Base-by-base conservation (phyloP, 1,140 invertebrate genomes). In the Pogonus chalceus region DNA sequence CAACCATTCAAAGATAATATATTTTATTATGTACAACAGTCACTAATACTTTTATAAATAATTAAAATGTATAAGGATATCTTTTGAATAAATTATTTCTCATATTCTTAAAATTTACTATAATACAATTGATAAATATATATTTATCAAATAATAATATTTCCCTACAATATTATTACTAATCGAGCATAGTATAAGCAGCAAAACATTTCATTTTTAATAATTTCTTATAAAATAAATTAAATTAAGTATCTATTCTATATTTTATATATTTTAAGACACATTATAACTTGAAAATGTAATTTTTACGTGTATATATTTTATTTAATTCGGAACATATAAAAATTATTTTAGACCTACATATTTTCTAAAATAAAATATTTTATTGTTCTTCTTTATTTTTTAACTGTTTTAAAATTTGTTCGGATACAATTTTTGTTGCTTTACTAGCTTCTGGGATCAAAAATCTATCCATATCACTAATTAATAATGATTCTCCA, bases 391-490 rank as follows among this genome's bases (percentile, higher is more conserved):
- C 50, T 16, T 69, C 67, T 51, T 69, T 64, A 47, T 61, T 62
- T 59, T 74, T 74, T 24, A 76, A 62, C 58, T 75, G 73, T 58
- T 76, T 74, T 57, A 78, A 61, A 56, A 88, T 87, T 62, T 85
- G 82, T 60, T 81, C 74, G 35, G 85, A 86, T 49, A 90, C 82
- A 12, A 88, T 72, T 76, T 88, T 88, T 1, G 90, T 95, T 10
- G 91, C 92, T 71, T 91, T 84, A 49, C 82, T 81, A n/a, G 92
- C 90, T 67, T 92, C 87, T 12, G 91, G 89, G 65, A 96, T 94
- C 50, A 93, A 74, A 76, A 96, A 93, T 58, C 85, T 82, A 73
- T 96, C 92, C 81, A 93, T 87, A 70, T 94, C 91, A 0, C 83
- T 82, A 50, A 90, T 85, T 23, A 80, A 72, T 49, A 85, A 70